These are phyloP conservation scores for Ptychoptera contaminata DNA, from an alignment of 2,888 invertebrate genomes.

Conservation along the genomic window DNA sequence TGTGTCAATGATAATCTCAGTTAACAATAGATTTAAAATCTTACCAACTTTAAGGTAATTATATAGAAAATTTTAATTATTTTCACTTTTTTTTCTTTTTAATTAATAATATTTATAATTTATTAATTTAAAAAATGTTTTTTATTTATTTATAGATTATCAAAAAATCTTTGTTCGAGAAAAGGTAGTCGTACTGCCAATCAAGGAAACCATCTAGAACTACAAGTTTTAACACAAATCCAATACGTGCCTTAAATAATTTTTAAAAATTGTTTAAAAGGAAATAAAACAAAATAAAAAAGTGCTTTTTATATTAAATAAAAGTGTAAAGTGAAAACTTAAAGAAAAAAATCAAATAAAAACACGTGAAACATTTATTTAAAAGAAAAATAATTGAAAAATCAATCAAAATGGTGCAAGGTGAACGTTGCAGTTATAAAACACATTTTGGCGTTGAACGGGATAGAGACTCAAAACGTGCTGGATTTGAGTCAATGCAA, in stretches of 20 bases:
- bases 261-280: neutral
- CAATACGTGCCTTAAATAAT: constrained; percentile 68
- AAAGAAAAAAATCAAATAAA: neutral
- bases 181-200: constrained; percentile 75
- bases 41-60: neutral
- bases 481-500: constrained; percentile 22
- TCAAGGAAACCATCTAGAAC: constrained; percentile 70
- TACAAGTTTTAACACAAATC: constrained; percentile 64
- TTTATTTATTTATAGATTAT: constrained; percentile 41
- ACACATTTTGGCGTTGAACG: neutral
- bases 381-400: neutral
- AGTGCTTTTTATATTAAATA: too few species aligned
- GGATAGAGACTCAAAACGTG: neutral
- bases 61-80: neutral
- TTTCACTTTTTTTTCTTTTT: neutral
- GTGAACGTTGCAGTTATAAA: neutral
- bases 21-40: neutral
- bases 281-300: neutral
- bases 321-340: neutral
- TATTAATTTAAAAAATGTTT: neutral
- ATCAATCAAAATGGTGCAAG: neutral
- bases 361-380: neutral
- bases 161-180: constrained; percentile 63
- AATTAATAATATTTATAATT: neutral
- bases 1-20: neutral